Evolutionary conservation across 1,140 invertebrate species (phyloP).

Genomic region (Leptoteleia sp.): DNA sequence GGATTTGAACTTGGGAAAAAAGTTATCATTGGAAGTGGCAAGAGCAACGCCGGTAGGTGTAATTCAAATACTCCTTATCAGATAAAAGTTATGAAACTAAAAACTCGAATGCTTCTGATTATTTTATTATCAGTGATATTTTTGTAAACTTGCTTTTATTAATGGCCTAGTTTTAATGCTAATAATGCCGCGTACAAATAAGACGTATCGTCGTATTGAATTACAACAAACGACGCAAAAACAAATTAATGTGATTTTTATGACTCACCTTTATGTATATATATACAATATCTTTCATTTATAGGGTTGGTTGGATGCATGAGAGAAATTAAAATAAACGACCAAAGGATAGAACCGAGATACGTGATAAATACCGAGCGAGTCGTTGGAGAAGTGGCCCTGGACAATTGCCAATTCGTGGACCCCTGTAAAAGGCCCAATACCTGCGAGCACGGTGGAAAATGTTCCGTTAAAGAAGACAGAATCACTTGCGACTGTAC

Average conservation of each 20-base stretch:
- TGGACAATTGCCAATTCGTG: constrained; percentile 95
- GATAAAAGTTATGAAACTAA: neutral
- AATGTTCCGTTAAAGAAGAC: constrained; percentile 93
- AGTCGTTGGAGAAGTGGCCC: constrained; percentile 91
- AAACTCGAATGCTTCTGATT: neutral
- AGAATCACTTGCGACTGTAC: constrained; percentile 93
- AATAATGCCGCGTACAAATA: neutral
- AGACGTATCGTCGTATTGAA: no score
- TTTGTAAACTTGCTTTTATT: no score
- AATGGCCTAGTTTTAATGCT: no score
- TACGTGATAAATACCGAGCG: constrained; percentile 90
- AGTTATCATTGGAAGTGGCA: constrained; percentile 88
- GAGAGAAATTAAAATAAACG: constrained; percentile 92
- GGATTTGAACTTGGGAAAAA: constrained; percentile 82
- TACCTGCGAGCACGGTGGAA: constrained; percentile 94
- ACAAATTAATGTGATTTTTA: no score
- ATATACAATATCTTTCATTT: no score
- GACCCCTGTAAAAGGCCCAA: constrained; percentile 93
- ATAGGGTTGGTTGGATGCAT: constrained; percentile 93
- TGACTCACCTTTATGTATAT: no score
- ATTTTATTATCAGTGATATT: no score
- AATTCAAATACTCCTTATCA: constrained; percentile 5
- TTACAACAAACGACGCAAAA: no score
- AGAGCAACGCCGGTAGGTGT: constrained; percentile 81
- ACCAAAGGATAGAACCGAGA: constrained; percentile 82